These are phyloP conservation scores for Guaruba guarouba DNA, from an alignment of 2,113 vertebrate species.

Conservation along the genomic window DNA sequence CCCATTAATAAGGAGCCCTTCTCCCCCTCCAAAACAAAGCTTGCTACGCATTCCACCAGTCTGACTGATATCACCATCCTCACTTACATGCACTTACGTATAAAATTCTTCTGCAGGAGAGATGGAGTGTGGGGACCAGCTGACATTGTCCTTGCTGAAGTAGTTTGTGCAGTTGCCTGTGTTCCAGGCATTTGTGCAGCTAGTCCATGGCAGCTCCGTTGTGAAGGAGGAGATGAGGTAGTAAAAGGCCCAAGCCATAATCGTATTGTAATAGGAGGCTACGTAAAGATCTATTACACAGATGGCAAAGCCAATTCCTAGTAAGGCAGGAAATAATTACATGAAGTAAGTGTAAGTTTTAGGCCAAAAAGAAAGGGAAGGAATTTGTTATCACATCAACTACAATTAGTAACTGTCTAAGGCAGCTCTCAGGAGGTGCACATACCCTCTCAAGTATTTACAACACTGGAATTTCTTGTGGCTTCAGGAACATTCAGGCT, in stretches of 20 bases:
- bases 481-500: background rate
- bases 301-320: slow-evolving; percentile 96
- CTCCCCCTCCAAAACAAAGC: background rate
- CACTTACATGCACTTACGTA: slow-evolving; percentile 93
- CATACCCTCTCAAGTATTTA: background rate
- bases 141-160: slow-evolving; percentile 85
- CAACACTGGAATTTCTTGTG: background rate
- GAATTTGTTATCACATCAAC: background rate
- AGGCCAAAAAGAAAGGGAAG: background rate
- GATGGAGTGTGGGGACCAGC: slow-evolving; percentile 85
- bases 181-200: slow-evolving; percentile 92
- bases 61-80: slow-evolving; percentile 13
- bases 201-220: slow-evolving; percentile 89
- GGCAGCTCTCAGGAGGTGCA: background rate
- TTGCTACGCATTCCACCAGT: background rate
- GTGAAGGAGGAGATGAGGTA: slow-evolving; percentile 94
- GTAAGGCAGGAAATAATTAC: background rate
- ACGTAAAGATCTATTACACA: slow-evolving; percentile 93
- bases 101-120: slow-evolving; percentile 99
- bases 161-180: slow-evolving; percentile 90
- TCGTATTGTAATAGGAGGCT: slow-evolving; percentile 98
- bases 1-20: background rate
- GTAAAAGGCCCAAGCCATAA: slow-evolving; percentile 98
- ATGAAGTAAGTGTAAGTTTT: background rate
- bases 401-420: background rate